These are phyloP conservation scores for Glandiceps talaboti DNA, from an alignment of 53 echinoderm and acorn worm genomes.

Conservation along the genomic window DNA sequence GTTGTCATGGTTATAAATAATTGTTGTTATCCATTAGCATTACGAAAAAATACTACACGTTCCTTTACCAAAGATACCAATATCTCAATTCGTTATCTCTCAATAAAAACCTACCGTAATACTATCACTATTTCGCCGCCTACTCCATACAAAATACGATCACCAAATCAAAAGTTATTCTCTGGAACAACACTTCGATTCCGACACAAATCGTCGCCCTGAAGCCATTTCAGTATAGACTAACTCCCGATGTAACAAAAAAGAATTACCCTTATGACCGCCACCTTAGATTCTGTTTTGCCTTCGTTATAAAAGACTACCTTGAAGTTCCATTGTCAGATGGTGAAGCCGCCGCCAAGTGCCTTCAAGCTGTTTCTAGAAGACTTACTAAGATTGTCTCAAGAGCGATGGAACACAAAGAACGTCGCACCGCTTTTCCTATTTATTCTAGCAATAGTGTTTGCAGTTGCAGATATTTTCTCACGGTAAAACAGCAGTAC, in stretches of 20 bases:
- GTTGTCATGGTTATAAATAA: too few relatives aligned
- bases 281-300: not conserved
- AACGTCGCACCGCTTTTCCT: not conserved
- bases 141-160: too few relatives aligned
- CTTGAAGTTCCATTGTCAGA: not conserved
- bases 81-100: too few relatives aligned
- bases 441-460: not conserved
- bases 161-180: too few relatives aligned
- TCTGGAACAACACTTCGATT: too few relatives aligned
- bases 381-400: not conserved
- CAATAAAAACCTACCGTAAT: too few relatives aligned
- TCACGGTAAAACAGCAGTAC: not conserved
- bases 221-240: not conserved
- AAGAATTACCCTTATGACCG: not conserved
- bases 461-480: not conserved
- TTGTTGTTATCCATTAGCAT: too few relatives aligned
- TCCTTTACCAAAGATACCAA: too few relatives aligned
- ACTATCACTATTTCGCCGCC: too few relatives aligned
- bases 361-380: not conserved
- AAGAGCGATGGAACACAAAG: not conserved
- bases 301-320: not conserved
- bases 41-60: too few relatives aligned
- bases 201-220: not conserved
- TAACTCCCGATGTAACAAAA: not conserved
- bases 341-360: not conserved